Percentiles rank a stretch among this genome's conserved stretches.
phyloP scores from a whole-genome alignment of 2,113 vertebrate species.

The Zosterops borbonicus region DNA sequence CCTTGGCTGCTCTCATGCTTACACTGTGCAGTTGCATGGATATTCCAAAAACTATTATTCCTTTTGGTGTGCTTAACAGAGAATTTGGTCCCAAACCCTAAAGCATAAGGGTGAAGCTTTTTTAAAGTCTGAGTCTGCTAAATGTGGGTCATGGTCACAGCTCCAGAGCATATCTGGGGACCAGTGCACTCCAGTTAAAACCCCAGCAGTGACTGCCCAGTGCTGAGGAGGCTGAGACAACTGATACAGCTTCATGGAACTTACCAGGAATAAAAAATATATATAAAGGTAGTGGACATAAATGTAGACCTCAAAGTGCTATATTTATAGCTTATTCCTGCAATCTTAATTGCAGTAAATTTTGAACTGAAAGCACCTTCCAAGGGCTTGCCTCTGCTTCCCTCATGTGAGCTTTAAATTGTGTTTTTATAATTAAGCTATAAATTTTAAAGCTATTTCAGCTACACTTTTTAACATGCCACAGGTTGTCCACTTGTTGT shows the following conservation, averaged over 20 bases:
- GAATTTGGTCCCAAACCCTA: neutral
- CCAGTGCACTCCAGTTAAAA: neutral
- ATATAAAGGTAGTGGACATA: neutral
- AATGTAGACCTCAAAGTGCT: neutral
- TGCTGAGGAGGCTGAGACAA: neutral
- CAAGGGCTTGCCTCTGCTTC: neutral
- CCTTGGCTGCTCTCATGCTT: neutral
- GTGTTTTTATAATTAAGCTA: constrained; percentile 46
- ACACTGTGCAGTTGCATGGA: neutral
- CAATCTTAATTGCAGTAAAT: constrained; percentile 32
- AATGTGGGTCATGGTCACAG: too few relatives aligned
- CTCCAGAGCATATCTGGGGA: neutral
- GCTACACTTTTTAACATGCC: neutral
- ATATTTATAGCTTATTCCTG: neutral
- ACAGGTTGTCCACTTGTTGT: constrained; percentile 9
- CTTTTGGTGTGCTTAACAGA: neutral
- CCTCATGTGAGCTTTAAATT: constrained; percentile 1
- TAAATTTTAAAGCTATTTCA: constrained; percentile 46
- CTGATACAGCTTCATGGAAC: neutral
- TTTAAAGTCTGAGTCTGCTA: neutral
- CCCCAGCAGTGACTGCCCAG: neutral
- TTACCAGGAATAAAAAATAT: neutral
- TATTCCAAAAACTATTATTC: neutral
- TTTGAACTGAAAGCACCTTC: constrained; percentile 22
- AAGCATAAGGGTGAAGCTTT: neutral